Evolutionary conservation across 2,113 vertebrate genomes (phyloP).

Genomic region (Pristiophorus japonicus): DNA sequence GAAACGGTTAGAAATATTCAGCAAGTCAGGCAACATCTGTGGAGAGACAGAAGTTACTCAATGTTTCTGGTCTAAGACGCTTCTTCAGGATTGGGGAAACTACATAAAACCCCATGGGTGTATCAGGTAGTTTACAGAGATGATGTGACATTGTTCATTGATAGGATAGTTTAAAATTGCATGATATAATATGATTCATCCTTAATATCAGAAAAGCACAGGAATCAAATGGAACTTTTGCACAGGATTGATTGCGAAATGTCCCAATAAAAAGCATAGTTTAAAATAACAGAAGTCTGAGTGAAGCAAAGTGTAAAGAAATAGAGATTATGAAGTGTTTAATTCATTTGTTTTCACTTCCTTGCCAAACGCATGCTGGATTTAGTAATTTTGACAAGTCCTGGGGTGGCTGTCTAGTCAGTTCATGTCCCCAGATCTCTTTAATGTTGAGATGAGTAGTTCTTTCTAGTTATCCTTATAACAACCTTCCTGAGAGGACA

Average conservation of each 20-base stretch:
- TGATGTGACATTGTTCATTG: neutral
- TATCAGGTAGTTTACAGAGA: neutral
- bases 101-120: neutral
- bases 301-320: neutral
- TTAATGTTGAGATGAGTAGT: neutral
- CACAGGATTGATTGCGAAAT: neutral
- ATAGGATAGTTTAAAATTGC: neutral
- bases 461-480: neutral
- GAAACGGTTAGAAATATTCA: neutral
- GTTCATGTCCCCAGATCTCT: neutral
- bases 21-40: neutral
- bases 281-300: neutral
- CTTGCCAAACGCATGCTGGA: neutral
- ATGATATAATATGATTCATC: neutral
- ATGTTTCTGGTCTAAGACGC: neutral
- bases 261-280: neutral
- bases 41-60: neutral
- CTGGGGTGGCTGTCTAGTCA: neutral
- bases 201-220: neutral
- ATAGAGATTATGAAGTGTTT: neutral
- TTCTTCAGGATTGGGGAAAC: no score
- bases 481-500: slow-evolving; percentile 1
- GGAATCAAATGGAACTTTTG: neutral
- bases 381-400: neutral
- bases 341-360: neutral